Base-by-base conservation (phyloP, 2,113 vertebrate species). In the Oreochromis spilurus region DNA sequence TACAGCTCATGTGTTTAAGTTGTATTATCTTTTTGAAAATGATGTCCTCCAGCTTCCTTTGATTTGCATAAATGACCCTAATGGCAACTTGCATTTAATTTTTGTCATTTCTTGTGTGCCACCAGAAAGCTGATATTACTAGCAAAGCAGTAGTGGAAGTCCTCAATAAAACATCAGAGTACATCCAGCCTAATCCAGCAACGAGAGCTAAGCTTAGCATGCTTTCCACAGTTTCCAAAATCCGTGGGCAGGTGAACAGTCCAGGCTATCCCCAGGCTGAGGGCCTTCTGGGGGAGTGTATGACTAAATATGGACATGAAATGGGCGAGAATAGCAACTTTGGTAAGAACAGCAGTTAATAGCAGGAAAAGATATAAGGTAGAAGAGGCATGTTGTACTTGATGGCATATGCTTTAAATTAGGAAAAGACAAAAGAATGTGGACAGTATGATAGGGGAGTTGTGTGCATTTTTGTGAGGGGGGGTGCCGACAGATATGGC, bases 181-280 rank as follows among this genome's bases (percentile, higher is more conserved):
- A 99, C 94, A 97, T 99, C 79, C 99, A 99, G 89, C 99, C 98
- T 6, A 99, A 95, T 54, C 84, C 96, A 95, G 97, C 98, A 43
- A 97, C 97, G 1, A 95, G 99, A 84, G 97, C 99, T 81, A 99
- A 99, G 94, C 96, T 99, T 21, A 95, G 96, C 5, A 99, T 99
- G 99, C 96, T 99, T 17, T 99, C 97, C 95, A 98, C 97, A 0
- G 95, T 99, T 93, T 99, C 98, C 10, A 99, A 99, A 96, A 99
- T 99, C 92, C 97, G 98, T 0, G 99, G 99, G 60, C 98, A 99
- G 95, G 97, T 97, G 92, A 98, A 98, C 81, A 98, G 92, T 85
- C 97, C 97, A 0, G 98, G 98, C 1, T 99, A 99, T 94, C 98
- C 98, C 0, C 99, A 99, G 95, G 96, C 98, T 0, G 99, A 99